A percentile compares a stretch with the other conserved stretches of the same genome.
Conservation (phyloP, 2,888 invertebrate genomes). For the Lasioglossum marginatum region DNA sequence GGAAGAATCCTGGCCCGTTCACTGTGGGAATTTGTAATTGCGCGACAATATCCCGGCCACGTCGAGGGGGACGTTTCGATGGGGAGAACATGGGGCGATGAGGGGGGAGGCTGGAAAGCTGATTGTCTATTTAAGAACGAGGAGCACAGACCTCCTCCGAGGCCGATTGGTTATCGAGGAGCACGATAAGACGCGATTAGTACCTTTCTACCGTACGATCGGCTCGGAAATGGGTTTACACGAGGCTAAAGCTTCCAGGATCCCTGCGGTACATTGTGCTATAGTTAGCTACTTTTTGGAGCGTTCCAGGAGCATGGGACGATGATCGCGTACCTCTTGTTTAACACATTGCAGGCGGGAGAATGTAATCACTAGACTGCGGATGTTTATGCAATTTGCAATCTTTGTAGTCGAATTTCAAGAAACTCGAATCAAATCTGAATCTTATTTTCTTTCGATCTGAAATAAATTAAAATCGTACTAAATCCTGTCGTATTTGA, state of each 20-base stretch:
- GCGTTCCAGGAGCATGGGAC: background rate
- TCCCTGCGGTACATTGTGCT: background rate
- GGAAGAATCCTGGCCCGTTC: conserved; percentile 53
- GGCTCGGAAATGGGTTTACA: conserved; percentile 6
- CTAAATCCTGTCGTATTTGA: too few relatives aligned
- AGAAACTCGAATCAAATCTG: too few relatives aligned
- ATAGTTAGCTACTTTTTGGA: background rate
- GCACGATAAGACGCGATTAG: conserved; percentile 7
- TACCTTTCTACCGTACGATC: background rate
- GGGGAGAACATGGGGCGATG: background rate
- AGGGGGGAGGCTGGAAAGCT: background rate
- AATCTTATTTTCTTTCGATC: too few relatives aligned
- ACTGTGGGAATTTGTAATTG: conserved; percentile 81
- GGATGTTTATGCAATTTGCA: too few relatives aligned
- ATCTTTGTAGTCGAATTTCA: too few relatives aligned
- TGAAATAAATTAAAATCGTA: too few relatives aligned
- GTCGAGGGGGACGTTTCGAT: conserved; percentile 30
- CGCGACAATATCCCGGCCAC: conserved; percentile 58
- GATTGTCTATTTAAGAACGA: conserved; percentile 41
- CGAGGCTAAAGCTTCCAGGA: background rate
- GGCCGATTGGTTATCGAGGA: conserved; percentile 2
- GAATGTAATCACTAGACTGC: too few relatives aligned
- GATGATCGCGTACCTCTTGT: background rate
- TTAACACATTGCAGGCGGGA: background rate
- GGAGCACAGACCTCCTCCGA: background rate